These are phyloP conservation scores for Myotis findleyi DNA, from an alignment of 2,797 vertebrate species.

Conservation along the genomic window DNA sequence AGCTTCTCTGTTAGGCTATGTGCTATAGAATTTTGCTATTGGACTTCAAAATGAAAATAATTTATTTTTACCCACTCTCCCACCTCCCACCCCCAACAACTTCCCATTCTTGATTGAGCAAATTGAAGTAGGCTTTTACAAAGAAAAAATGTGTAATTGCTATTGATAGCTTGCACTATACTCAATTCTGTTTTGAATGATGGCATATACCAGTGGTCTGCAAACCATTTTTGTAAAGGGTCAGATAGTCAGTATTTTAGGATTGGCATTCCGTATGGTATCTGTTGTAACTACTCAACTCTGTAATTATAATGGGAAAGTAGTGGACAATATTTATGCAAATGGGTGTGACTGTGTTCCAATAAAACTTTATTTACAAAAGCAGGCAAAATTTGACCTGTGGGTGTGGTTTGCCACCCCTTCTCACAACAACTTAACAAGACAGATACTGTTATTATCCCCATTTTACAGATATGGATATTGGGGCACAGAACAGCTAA, in stretches of 20 bases:
- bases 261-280: background rate
- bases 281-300: background rate
- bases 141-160: background rate
- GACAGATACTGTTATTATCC: background rate
- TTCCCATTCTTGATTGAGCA: background rate
- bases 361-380: conserved; percentile 33
- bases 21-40: background rate
- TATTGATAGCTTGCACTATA: background rate
- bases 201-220: background rate
- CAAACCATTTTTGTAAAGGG: background rate
- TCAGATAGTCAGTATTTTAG: background rate
- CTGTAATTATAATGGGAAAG: background rate
- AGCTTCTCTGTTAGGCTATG: background rate
- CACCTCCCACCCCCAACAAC: background rate
- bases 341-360: background rate
- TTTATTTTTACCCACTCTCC: background rate
- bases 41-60: background rate
- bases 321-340: background rate
- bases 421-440: background rate
- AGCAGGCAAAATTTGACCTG: background rate
- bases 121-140: background rate
- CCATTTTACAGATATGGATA: background rate
- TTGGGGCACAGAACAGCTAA: background rate
- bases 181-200: background rate
- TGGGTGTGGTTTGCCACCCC: background rate